These are phyloP conservation scores for Ceratina calcarata DNA, from an alignment of 1,140 invertebrate genomes.

Conservation along the genomic window DNA sequence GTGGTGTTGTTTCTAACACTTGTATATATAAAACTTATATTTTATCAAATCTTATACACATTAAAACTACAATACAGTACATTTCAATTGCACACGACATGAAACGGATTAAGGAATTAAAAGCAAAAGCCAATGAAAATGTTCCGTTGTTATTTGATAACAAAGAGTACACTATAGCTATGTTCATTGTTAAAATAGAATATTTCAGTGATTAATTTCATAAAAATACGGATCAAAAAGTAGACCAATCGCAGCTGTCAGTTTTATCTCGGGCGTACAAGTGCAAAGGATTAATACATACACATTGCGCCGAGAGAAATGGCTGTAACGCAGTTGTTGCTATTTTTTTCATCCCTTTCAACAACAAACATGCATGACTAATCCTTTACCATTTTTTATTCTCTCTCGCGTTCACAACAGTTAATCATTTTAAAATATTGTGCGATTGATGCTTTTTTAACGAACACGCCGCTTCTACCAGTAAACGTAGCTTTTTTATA, in stretches of 20 bases:
- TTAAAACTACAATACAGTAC: neutral
- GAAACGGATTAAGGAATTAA: neutral
- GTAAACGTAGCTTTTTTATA: neutral
- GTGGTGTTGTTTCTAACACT: conserved; percentile 65
- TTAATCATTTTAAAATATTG: conserved; percentile 25
- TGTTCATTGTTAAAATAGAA: neutral
- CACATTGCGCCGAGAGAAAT: neutral
- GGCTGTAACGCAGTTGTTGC: neutral
- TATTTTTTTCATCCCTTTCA: neutral
- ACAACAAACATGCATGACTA: conserved; percentile 8
- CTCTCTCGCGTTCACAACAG: neutral
- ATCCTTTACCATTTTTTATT: conserved; percentile 14
- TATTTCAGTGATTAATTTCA: neutral
- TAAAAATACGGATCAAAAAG: conserved; percentile 18
- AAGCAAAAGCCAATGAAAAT: neutral
- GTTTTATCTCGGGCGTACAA: conserved; percentile 29
- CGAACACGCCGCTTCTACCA: too few species aligned
- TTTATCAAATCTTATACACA: neutral
- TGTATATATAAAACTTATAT: neutral
- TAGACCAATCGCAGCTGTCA: neutral
- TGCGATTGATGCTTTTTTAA: neutral
- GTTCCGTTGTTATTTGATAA: neutral
- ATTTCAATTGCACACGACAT: neutral
- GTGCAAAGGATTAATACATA: conserved; percentile 36
- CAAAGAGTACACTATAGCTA: neutral